A percentile compares a stretch with the other conserved stretches of the same genome.
Conservation (phyloP, 2,113 vertebrate genomes). For the Romanogobio albipinnatus region DNA sequence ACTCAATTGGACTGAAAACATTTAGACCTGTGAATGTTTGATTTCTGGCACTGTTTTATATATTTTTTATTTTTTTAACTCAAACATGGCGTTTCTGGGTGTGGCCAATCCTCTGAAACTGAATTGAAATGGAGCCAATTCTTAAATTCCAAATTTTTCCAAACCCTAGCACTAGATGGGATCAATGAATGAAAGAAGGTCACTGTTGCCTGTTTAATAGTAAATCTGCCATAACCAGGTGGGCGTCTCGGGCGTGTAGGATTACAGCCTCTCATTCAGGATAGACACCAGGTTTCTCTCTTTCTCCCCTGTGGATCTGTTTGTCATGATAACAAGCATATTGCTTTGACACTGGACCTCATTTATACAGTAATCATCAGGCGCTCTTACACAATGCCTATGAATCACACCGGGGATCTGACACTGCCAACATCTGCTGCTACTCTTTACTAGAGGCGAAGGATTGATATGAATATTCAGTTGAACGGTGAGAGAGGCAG, state of each 20-base stretch:
- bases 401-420: slow-evolving; percentile 65
- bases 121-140: neutral
- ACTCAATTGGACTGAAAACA: neutral
- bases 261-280: slow-evolving; percentile 67
- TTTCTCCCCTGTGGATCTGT: slow-evolving; percentile 71
- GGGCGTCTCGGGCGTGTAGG: slow-evolving; percentile 68
- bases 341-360: slow-evolving; percentile 69
- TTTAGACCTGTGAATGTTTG: neutral
- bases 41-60: neutral
- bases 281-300: slow-evolving; percentile 63
- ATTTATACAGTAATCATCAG: slow-evolving; percentile 62
- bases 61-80: neutral
- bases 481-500: slow-evolving; percentile 59
- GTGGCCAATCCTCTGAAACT: neutral
- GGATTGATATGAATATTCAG: slow-evolving; percentile 73
- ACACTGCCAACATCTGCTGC: slow-evolving; percentile 65
- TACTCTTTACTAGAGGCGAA: slow-evolving; percentile 57
- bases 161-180: slow-evolving; percentile 16
- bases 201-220: slow-evolving; percentile 66
- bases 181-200: slow-evolving; percentile 60
- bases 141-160: neutral
- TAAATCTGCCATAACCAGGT: slow-evolving; percentile 67
- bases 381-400: slow-evolving; percentile 58
- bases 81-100: neutral
- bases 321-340: slow-evolving; percentile 68